Base-by-base conservation (phyloP, 2,113 vertebrate species). In the Heteronetta atricapilla region DNA sequence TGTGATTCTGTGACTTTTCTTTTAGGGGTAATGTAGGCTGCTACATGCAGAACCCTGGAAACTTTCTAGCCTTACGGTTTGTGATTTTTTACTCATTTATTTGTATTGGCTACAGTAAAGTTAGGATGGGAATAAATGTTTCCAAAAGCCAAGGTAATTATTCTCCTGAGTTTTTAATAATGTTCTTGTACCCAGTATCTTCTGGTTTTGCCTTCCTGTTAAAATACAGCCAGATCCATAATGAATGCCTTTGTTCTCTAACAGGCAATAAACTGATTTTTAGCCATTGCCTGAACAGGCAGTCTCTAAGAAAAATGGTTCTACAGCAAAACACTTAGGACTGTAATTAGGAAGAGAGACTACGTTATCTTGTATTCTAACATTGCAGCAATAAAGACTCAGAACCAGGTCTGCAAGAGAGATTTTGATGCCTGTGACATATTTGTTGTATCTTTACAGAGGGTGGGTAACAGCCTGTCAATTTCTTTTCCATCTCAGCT, bases 91-190 rank as follows among this genome's bases (percentile, higher is more conserved):
- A 72, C 53, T 88, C 28, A 46, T 78, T 59, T 20, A 25, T 90
- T 87, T 93, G 10, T 88, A 72, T 20, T 50, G 75, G 5, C 23
- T 84, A 62, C 72, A 48, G 22, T 52, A 94, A 86, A 72, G 83
- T 92, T 81, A 22, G 18, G 28, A 8, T 42, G n/a, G 48, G 56
- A 93, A 83, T 42, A 90, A 78, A 56, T 42, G 38, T 86, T 86
- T 92, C 82, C 42, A 68, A 92, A 81, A 88, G 36, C 20, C n/a
- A 86, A 38, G 52, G 50, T 13, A 55, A 73, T 89, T 87, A 40
- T 79, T 11, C 34, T 55, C 48, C 28, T 73, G 34, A 77, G 64
- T 34, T 74, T 84, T 94, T 44, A 89, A 82, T 93, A 73, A 70
- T 50, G 29, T 38, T 68, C 1, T 4, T 82, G 10, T 31, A 75